Conservation (phyloP, 1,140 invertebrate genomes). For the Drosophila parabipectinata region DNA sequence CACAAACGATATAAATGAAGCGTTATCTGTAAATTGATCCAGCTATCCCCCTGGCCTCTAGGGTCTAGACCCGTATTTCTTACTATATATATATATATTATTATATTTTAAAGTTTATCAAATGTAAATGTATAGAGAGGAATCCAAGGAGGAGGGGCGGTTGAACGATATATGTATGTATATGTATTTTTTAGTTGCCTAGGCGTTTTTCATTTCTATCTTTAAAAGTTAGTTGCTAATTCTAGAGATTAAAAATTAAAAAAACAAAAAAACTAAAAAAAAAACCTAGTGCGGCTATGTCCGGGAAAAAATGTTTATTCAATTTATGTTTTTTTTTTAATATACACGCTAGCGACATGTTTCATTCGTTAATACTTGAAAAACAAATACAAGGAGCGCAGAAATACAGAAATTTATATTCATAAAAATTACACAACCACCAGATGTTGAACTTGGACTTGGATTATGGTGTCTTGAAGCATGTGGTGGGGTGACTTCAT, state of each 20-base stretch:
- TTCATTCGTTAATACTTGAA: slow-evolving; percentile 60
- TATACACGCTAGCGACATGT: slow-evolving; percentile 35
- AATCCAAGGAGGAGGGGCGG: not conserved
- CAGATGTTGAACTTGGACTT: slow-evolving; percentile 10
- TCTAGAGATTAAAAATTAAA: slow-evolving; percentile 54
- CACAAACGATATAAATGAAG: slow-evolving; percentile 10
- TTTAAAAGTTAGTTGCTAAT: slow-evolving; percentile 60
- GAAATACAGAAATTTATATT: slow-evolving; percentile 74
- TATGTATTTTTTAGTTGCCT: slow-evolving; percentile 62
- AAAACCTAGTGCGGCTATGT: slow-evolving; percentile 33
- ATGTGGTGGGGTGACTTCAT: slow-evolving; percentile 12
- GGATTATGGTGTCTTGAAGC: slow-evolving; percentile 4
- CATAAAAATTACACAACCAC: slow-evolving; percentile 54
- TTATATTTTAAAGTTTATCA: slow-evolving; percentile 42
- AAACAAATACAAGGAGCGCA: slow-evolving; percentile 37
- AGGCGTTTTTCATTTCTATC: slow-evolving; percentile 65
- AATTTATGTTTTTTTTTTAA: slow-evolving; percentile 41
- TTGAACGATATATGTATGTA: slow-evolving; percentile 50
- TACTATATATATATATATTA: slow-evolving; percentile 4
- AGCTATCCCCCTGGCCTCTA: slow-evolving; percentile 23
- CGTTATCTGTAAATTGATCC: slow-evolving; percentile 40
- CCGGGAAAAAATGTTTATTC: slow-evolving; percentile 45
- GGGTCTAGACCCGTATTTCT: slow-evolving; percentile 21
- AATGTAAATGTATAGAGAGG: slow-evolving; percentile 36
- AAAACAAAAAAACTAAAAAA: slow-evolving; percentile 19